Evolutionary conservation across 2,888 invertebrate genomes (phyloP).

Genomic region (Lepas anatifera): DNA sequence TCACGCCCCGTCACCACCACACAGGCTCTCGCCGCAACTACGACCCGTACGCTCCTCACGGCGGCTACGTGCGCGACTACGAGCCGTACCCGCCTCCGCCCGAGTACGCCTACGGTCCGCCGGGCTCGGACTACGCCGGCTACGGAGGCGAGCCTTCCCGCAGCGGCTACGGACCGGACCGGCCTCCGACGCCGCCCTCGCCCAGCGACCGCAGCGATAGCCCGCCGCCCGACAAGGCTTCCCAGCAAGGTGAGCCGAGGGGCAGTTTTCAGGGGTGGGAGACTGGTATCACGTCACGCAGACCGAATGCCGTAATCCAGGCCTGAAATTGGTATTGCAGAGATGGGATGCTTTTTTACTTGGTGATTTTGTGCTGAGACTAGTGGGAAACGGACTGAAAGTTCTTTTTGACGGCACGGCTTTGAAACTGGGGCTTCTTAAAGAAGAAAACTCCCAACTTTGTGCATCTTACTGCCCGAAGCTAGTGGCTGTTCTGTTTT

Average conservation of each 20-base stretch:
- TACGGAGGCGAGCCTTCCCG: constrained; percentile 29
- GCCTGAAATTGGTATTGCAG: no score
- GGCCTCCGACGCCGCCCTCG: constrained; percentile 40
- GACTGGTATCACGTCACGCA: no score
- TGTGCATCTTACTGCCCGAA: no score
- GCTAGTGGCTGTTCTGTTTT: no score
- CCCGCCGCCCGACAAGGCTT: constrained; percentile 37
- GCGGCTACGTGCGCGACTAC: constrained; percentile 34
- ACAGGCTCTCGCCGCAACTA: constrained; percentile 3
- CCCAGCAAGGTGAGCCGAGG: not conserved
- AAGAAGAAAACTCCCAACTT: no score
- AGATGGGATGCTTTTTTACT: no score
- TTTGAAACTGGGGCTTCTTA: no score
- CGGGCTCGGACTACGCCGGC: constrained; percentile 26
- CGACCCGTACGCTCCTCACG: not conserved
- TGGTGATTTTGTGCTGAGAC: no score
- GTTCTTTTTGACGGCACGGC: no score
- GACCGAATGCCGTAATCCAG: no score
- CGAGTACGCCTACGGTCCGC: constrained; percentile 34
- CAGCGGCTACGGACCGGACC: constrained; percentile 26
- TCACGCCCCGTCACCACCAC: no score
- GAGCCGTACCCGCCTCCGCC: constrained; percentile 42
- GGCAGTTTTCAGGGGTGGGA: not conserved
- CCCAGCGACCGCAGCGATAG: constrained; percentile 44
- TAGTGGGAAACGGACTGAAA: no score